Percentiles rank a stretch among this genome's conserved stretches.
These are phyloP conservation scores for Ivindomyrus marchei DNA, from an alignment of 2,113 vertebrate species.

Conservation along the genomic window DNA sequence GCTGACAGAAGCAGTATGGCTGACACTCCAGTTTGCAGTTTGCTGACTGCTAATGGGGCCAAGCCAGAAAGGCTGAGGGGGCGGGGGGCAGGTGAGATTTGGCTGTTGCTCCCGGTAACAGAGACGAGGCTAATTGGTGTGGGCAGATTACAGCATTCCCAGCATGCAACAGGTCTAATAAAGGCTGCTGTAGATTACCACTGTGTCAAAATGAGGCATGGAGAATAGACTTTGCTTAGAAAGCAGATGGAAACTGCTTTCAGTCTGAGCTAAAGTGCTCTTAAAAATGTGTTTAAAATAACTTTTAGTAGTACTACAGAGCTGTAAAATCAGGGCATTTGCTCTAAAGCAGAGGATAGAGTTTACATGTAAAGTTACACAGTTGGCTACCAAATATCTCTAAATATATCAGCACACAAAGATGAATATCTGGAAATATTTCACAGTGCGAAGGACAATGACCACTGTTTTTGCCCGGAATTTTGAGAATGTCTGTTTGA, in stretches of 20 bases:
- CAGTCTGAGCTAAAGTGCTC: not conserved
- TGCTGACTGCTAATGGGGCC: not conserved
- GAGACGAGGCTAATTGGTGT: not conserved
- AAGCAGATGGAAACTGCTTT: slow-evolving; percentile 11
- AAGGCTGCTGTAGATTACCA: not conserved
- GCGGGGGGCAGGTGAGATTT: not conserved
- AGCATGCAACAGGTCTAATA: not conserved
- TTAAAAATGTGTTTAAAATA: slow-evolving; percentile 11
- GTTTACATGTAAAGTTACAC: not conserved
- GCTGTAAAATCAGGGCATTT: not conserved
- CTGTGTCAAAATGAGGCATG: slow-evolving; percentile 9
- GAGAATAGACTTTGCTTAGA: not conserved
- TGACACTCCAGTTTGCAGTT: not conserved
- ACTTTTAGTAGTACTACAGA: not conserved
- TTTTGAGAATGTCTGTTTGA: not conserved
- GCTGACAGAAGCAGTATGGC: not conserved
- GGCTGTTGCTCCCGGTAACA: not conserved
- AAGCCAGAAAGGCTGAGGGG: not conserved
- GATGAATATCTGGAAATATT: not conserved
- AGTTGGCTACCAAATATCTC: not conserved
- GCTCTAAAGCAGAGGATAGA: not conserved
- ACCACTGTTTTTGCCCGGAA: not conserved
- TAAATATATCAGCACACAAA: not conserved
- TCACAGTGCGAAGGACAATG: not conserved
- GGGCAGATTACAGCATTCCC: slow-evolving; percentile 10